Percentiles rank a stretch among this genome's conserved stretches.
These are phyloP conservation scores for Cotesia vestalis DNA, from an alignment of 1,140 invertebrate species.

Conservation along the genomic window DNA sequence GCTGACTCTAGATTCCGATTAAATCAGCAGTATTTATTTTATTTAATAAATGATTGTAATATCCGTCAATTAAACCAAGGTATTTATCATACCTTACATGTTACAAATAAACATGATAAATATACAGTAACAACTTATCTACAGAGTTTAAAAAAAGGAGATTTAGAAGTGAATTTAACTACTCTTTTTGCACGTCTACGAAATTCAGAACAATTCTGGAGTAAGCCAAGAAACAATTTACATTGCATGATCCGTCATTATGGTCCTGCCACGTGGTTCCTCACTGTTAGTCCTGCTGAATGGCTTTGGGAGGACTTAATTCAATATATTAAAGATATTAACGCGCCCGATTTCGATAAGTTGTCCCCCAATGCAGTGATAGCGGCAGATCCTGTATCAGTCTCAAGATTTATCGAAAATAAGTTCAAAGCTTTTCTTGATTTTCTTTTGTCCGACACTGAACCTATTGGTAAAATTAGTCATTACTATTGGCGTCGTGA, in stretches of 20 bases:
- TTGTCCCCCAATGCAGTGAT: conserved; percentile 36
- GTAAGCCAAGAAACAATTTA: conserved; percentile 44
- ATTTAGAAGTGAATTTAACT: conserved; percentile 44
- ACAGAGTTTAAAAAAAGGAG: conserved; percentile 41
- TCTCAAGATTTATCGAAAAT: conserved; percentile 49
- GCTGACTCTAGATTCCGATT: conserved; percentile 30
- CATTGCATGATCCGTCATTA: conserved; percentile 49
- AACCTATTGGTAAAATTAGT: conserved; percentile 27
- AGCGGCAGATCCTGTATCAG: conserved; percentile 44
- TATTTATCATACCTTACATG: conserved; percentile 52
- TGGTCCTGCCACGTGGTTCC: conserved; percentile 42
- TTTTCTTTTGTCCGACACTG: conserved; percentile 41
- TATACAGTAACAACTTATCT: conserved; percentile 47
- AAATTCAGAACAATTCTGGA: conserved; percentile 50
- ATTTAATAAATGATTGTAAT: conserved; percentile 26
- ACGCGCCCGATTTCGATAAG: conserved; percentile 38
- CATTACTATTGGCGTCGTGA: conserved; percentile 49
- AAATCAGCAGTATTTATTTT: conserved; percentile 35
- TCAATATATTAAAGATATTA: conserved; percentile 49
- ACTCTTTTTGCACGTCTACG: conserved; percentile 46
- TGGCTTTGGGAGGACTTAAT: conserved; percentile 52
- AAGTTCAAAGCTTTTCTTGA: conserved; percentile 49
- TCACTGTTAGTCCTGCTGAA: conserved; percentile 56
- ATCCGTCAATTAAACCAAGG: conserved; percentile 40
- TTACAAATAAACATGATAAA: conserved; percentile 42